Base-by-base conservation (phyloP, 2,888 invertebrate species). In the Heliconius ismenius region DNA sequence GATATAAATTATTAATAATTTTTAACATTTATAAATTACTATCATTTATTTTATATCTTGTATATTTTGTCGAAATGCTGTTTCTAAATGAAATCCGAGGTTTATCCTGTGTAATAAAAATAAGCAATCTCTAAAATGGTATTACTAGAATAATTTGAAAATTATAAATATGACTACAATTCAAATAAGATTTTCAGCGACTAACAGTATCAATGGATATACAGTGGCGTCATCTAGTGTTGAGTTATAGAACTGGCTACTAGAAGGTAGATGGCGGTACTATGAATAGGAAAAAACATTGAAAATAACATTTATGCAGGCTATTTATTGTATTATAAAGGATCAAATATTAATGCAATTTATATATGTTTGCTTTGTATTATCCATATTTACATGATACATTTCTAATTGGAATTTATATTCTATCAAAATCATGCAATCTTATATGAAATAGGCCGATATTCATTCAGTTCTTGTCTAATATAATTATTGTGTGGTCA, bases 211-310 rank as follows among this genome's bases (percentile, higher is more conserved):
- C 43, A 18, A 54, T 54, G n/a, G 13, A 18, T 15, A 15, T 24
- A 58, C 39, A 6, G 36, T 2, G 9, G 39, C 36, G 82, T 65
- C 82, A 81, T 80, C 81, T 81, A 74, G 68, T n/a, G 69, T 58
- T 49, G 49, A 74, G 13, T 43, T 65, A 32, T 21, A 21, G 24
- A 81, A 74, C 26, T 73, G 79, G 80, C 80, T 81, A 79, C 77
- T 82, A 78, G 60, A 74, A n/a, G n/a, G 74, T 72, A 82, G 82
- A 79, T 82, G 82, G 79, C 81, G 79, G 67, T 68, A 6, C n/a
- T 62, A 28, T 26, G 9, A 26, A 64, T n/a, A 2, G 1, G 6
- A 54, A 28, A n/a, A 32, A 58, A 32, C 6, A 32, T 9, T 32
- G 32, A 32, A 32, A 32, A 32, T 32, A 32, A 32, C 32, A 32